These are phyloP conservation scores for Onthophagus taurus DNA, from an alignment of 1,140 invertebrate species.

Conservation along the genomic window DNA sequence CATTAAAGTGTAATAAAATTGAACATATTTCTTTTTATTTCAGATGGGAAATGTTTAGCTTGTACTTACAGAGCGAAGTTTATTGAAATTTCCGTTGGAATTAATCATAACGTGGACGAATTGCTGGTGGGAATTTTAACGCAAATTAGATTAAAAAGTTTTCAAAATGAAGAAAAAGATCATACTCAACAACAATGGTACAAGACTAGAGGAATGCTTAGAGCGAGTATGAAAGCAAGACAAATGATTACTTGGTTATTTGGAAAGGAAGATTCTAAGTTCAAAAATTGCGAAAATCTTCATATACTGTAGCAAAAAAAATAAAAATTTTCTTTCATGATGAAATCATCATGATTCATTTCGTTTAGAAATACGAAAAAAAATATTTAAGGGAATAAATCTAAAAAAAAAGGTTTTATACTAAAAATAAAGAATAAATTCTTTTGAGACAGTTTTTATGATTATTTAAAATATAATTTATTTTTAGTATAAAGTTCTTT, in stretches of 20 bases:
- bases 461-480: too few species aligned
- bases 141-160: conserved; percentile 69
- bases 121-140: conserved; percentile 71
- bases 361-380: too few species aligned
- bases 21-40: conserved; percentile 24
- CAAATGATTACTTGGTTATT: conserved; percentile 86
- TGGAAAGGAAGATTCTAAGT: conserved; percentile 81
- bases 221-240: conserved; percentile 78
- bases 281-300: conserved; percentile 84
- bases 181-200: conserved; percentile 64
- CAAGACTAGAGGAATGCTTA: conserved; percentile 68
- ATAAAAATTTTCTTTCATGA: too few species aligned
- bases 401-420: too few species aligned
- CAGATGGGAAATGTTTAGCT: conserved; percentile 79
- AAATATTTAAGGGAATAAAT: too few species aligned
- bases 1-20: too few species aligned
- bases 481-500: too few species aligned
- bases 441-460: too few species aligned
- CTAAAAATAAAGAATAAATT: too few species aligned
- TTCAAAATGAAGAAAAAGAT: conserved; percentile 50
- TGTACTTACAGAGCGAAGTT: conserved; percentile 80
- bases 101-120: conserved; percentile 85
- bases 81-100: conserved; percentile 81
- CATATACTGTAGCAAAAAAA: conserved; percentile 69
- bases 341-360: too few species aligned